Base-by-base conservation (phyloP, 2,113 vertebrate species). In the Cygnus atratus region DNA sequence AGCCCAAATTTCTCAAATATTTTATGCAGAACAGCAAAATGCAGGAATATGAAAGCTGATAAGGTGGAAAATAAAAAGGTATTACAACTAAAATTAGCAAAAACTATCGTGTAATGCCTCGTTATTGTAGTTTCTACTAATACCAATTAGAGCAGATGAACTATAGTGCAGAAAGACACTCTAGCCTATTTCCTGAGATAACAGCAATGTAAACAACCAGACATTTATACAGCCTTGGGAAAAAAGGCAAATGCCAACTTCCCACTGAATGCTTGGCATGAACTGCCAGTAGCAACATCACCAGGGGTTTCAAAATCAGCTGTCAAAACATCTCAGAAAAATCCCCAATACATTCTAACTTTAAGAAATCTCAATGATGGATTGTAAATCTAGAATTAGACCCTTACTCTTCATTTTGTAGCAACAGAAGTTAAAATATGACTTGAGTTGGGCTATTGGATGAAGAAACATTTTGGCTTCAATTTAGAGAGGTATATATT, bases 251-350 rank as follows among this genome's bases (percentile, higher is more conserved):
- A 89, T 88, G 84, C 88, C 81, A 92, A 10, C 89, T 96, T 95
- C 81, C 77, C 84, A 90, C 74, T 90, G 93, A 89, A 96, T 80
- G 57, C 80, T 84, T 94, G 90, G 59, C 71, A 95, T 80, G 52
- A 79, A 21, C 54, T 67, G 31, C 70, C 84, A 83, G 66, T 21
- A 74, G 26, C 55, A 75, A 26, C 78, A 71, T 80, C 74, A 78
- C 52, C 85, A 70, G 61, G 39, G 29, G 26, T 96, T 94, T 88
- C 35, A 58, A 90, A 93, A 75, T 43, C 37, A 93, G 61, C 58
- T 90, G 77, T 92, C 18, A 58, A 96, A 93, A 84, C 33, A 44
- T 31, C 33, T 73, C 28, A 55, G 55, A 84, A 79, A 13, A 5
- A 19, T 72, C n/a, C 54, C 16, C 3, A 43, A 75, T 93, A 87